Conservation (phyloP, 1,140 invertebrate genomes). For the Branchinecta lynchi region DNA sequence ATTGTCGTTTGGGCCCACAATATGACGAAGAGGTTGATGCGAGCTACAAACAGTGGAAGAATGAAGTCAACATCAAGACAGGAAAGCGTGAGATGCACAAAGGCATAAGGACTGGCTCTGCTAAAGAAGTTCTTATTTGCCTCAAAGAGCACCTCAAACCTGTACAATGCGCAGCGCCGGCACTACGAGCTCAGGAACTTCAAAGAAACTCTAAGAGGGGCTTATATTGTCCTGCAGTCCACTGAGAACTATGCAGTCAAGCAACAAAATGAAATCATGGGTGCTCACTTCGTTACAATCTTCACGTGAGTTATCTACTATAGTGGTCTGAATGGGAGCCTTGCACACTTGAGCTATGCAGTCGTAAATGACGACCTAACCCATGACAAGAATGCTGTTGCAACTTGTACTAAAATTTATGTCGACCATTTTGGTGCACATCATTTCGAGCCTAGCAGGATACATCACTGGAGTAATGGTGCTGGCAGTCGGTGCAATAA, state of each 20-base stretch:
- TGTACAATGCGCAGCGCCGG: not conserved
- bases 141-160: slow-evolving; percentile 5
- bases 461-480: slow-evolving; percentile 9
- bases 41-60: slow-evolving; percentile 5
- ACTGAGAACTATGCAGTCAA: slow-evolving; percentile 6
- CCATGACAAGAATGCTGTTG: slow-evolving; percentile 8
- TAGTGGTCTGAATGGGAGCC: slow-evolving; percentile 4
- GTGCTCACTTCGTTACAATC: not conserved
- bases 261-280: slow-evolving; percentile 6
- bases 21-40: slow-evolving; percentile 9
- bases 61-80: slow-evolving; percentile 9
- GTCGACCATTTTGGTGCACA: slow-evolving; percentile 4
- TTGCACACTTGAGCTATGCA: slow-evolving; percentile 6
- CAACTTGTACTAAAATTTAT: slow-evolving; percentile 7
- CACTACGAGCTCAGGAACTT: not conserved
- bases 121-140: slow-evolving; percentile 1
- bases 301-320: slow-evolving; percentile 6
- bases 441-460: not conserved
- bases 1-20: not conserved
- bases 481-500: slow-evolving; percentile 8
- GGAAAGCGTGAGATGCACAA: too few species aligned
- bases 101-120: too few species aligned
- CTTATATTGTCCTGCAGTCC: slow-evolving; percentile 5
- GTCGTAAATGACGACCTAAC: slow-evolving; percentile 5
- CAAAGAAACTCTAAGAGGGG: slow-evolving; percentile 2